Conservation (phyloP, 1,140 invertebrate genomes). For the Gryon sp. region DNA sequence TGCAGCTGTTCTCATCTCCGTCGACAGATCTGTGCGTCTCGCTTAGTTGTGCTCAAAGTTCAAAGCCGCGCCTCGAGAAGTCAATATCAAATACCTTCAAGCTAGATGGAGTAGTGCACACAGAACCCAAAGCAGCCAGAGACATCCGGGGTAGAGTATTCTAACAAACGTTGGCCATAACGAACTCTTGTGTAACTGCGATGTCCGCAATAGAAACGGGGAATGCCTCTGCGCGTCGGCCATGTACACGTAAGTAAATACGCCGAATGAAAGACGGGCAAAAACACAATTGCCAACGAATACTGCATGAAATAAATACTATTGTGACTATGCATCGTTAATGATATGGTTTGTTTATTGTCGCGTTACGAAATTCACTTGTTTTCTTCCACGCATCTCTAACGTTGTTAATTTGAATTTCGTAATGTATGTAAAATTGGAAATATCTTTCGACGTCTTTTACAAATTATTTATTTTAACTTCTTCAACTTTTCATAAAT, state of each 20-base stretch:
- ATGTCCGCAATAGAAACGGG: constrained; percentile 40
- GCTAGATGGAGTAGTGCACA: constrained; percentile 74
- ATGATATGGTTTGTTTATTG: constrained; percentile 27
- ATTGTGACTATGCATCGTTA: constrained; percentile 26
- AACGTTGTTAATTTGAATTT: too few species aligned
- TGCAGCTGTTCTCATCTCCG: constrained; percentile 26
- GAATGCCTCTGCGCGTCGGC: constrained; percentile 13
- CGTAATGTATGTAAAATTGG: too few species aligned
- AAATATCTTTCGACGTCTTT: too few species aligned
- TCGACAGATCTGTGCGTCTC: constrained; percentile 25
- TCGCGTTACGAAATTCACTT: constrained; percentile 3
- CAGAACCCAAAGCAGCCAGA: constrained; percentile 55
- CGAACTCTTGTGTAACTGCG: constrained; percentile 49
- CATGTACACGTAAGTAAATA: constrained; percentile 21
- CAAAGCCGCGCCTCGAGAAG: constrained; percentile 78
- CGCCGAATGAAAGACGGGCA: constrained; percentile 35
- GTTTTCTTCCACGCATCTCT: too few species aligned
- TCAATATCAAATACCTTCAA: constrained; percentile 80
- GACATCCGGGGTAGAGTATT: constrained; percentile 47
- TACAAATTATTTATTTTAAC: too few species aligned
- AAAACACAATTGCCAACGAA: constrained; percentile 22
- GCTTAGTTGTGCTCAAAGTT: constrained; percentile 68
- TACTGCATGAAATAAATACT: constrained; percentile 26
- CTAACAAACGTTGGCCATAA: constrained; percentile 57
- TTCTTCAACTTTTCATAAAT: too few species aligned